Evolutionary conservation across 1,140 invertebrate species (phyloP), one percentile per base, ranked within the genome.

Genomic region (Pseudomyrmex pallidus): DNA sequence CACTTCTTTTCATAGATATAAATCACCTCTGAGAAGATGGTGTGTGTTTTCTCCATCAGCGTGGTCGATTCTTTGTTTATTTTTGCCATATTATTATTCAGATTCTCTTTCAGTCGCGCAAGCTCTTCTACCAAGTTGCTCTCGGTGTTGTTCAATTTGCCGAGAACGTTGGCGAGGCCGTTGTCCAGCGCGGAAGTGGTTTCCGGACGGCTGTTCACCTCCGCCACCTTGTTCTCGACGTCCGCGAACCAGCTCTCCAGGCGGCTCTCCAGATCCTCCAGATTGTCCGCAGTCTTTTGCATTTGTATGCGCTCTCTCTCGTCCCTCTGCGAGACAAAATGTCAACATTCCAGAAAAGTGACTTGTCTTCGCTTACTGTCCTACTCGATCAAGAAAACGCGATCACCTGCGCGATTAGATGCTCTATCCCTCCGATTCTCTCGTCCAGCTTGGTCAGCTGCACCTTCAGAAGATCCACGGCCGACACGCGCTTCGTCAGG

Each of bases 401-500:
- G 57, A 50, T 70, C 78, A 94, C 93, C 91, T 94, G 93, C 12
- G 89, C 89, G 64, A 94, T 92, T 74, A 93, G 86, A 70, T 92
- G 91, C 92, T 97, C 96, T 10, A 97, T 96, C 83, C 96, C 96
- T 4, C 95, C 95, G 20, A 97, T 92, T 74, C 96, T 93, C 46
- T 97, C 96, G 87, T 97, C 97, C 13, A 97, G 90, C 70, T 96
- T 94, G 0, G 93, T 95, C 15, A 97, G 94, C 56, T 95, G 95
- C 2, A 95, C 95, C 90, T 96, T 96, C 2, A 97, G 91, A 1
- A 96, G 95, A 80, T 98, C 97, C 46, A 97, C 91, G 10, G 95
- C 95, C 76, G 96, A 95, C 66, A 97, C 95, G 54, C 96, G 95
- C 90, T 97, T 97, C 61, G 97, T 97, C n/a, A 98, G 91, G 0